Conservation (phyloP, 2,888 invertebrate genomes). For the Epiblema foenella region DNA sequence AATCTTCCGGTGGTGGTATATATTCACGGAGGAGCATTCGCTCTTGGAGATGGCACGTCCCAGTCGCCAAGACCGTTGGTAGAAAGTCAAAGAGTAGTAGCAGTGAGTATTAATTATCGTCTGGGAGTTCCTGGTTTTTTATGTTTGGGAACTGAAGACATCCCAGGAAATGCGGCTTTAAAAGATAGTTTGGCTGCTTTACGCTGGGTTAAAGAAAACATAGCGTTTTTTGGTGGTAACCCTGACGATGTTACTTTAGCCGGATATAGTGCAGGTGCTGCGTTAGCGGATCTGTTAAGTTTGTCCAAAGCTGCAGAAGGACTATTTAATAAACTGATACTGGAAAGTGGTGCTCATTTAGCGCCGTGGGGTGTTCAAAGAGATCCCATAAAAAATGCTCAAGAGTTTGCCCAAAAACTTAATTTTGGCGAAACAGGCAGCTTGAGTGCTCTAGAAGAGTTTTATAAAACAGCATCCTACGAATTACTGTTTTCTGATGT, state of each 20-base stretch:
- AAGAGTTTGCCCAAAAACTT: too few relatives aligned
- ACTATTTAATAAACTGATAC: conserved; percentile 22
- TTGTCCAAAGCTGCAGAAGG: too few relatives aligned
- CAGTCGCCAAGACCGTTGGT: conserved; percentile 15
- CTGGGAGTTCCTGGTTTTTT: conserved; percentile 42
- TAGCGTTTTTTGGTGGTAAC: conserved; percentile 31
- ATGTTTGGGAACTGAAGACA: conserved; percentile 43
- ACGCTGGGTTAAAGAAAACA: conserved; percentile 30
- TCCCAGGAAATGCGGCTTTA: conserved; percentile 43
- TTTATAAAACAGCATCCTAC: too few relatives aligned
- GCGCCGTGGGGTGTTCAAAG: conserved; percentile 27
- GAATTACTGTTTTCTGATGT: too few relatives aligned
- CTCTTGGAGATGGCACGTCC: too few relatives aligned
- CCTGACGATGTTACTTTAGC: conserved; percentile 31
- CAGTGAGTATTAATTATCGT: conserved; percentile 42
- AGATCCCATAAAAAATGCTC: too few relatives aligned
- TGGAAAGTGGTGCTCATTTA: conserved; percentile 11
- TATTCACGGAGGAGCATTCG: conserved; percentile 29
- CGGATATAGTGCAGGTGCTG: conserved; percentile 27
- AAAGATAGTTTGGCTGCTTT: conserved; percentile 22
- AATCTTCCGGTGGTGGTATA: conserved; percentile 24
- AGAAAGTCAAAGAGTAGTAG: conserved; percentile 15
- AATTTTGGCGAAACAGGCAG: too few relatives aligned
- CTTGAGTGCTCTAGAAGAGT: too few relatives aligned
- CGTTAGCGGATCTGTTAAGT: too few relatives aligned